phyloP scores from a whole-genome alignment of 1,140 invertebrate genomes.

The Cyclina sinensis region DNA sequence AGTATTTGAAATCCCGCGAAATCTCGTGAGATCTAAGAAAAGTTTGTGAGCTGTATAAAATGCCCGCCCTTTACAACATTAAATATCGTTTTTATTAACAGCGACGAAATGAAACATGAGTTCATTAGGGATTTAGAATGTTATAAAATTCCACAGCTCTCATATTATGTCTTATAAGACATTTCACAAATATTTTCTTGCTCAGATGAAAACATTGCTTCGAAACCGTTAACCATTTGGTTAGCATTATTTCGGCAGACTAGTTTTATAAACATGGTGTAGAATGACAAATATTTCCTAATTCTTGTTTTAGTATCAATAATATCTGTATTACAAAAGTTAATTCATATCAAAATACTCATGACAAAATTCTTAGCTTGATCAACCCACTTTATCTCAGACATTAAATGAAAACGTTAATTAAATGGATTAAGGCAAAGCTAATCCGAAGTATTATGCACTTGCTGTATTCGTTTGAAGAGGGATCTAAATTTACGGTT shows the following conservation, averaged over 20 bases:
- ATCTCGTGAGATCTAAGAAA: background rate
- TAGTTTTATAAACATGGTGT: constrained; percentile 21
- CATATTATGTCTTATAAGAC: constrained; percentile 45
- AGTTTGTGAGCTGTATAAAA: background rate
- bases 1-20: no score
- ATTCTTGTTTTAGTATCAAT: constrained; percentile 30
- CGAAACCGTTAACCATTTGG: constrained; percentile 54
- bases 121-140: constrained; percentile 43
- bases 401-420: background rate
- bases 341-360: constrained; percentile 13
- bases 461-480: constrained; percentile 10
- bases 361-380: constrained; percentile 10
- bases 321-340: constrained; percentile 22
- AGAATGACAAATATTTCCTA: constrained; percentile 55
- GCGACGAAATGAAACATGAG: constrained; percentile 37
- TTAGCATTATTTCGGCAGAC: constrained; percentile 20
- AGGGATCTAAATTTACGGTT: background rate
- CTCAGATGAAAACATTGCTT: constrained; percentile 32
- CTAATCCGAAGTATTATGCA: constrained; percentile 13
- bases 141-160: constrained; percentile 53
- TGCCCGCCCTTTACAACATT: constrained; percentile 10
- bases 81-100: constrained; percentile 26
- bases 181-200: constrained; percentile 36
- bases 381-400: background rate
- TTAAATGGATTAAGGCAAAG: constrained; percentile 13